Conservation (phyloP, 2,113 vertebrate genomes). For the Psophia crepitans region DNA sequence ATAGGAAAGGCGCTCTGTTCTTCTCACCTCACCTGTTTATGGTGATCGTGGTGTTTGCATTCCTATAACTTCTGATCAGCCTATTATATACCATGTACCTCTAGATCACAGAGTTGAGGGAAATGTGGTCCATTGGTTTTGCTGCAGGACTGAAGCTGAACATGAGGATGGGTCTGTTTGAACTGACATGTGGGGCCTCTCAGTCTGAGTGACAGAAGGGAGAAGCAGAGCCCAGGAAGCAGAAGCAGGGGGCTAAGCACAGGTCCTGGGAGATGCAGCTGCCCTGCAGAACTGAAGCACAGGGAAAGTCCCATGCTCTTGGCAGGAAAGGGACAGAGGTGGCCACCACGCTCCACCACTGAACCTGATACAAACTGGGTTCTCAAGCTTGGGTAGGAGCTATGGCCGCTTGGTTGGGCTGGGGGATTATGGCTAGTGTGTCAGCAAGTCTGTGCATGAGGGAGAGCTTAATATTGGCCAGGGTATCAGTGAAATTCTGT, state of each 20-base stretch:
- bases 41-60: background rate
- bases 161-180: background rate
- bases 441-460: background rate
- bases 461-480: background rate
- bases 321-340: background rate
- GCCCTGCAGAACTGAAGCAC: background rate
- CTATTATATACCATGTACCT: no score
- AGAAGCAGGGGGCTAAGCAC: background rate
- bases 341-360: background rate
- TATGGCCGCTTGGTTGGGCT: background rate
- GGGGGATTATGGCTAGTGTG: background rate
- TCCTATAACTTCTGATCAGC: background rate
- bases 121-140: background rate
- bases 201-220: background rate
- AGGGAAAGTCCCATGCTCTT: background rate
- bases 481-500: background rate
- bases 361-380: background rate
- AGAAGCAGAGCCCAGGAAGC: background rate
- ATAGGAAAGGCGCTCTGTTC: background rate
- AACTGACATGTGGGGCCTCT: background rate
- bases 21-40: background rate
- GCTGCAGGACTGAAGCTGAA: background rate
- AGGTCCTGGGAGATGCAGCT: background rate
- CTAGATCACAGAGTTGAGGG: background rate
- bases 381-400: background rate